phyloP scores from a whole-genome alignment of 2,888 invertebrate genomes.

The Zygothrica quintamaculata region DNA sequence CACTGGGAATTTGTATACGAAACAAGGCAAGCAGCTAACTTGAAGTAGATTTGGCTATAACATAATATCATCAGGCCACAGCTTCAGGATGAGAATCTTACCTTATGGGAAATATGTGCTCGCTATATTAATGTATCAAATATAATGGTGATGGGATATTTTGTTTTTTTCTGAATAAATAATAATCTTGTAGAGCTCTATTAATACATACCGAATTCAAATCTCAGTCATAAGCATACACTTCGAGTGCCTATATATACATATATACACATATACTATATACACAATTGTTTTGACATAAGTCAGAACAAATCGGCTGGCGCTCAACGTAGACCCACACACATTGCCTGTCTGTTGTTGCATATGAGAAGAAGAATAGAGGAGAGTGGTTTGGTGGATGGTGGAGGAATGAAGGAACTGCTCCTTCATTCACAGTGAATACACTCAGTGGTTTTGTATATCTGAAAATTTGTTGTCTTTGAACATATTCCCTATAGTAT shows the following conservation, averaged over 20 bases:
- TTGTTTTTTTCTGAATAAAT: slow-evolving; percentile 6
- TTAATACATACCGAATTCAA: slow-evolving; percentile 7
- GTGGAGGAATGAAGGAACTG: slow-evolving; percentile 1
- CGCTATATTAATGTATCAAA: too few species aligned
- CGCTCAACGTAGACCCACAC: slow-evolving; percentile 71
- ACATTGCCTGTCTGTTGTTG: slow-evolving; percentile 51
- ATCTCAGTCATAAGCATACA: slow-evolving; percentile 13
- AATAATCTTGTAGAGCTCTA: slow-evolving; percentile 1
- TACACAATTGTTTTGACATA: slow-evolving; percentile 72
- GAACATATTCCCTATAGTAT: slow-evolving; percentile 48
- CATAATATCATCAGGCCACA: too few species aligned
- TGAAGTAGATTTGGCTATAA: too few species aligned
- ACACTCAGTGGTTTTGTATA: slow-evolving; percentile 52
- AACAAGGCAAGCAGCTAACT: too few species aligned
- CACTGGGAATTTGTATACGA: too few species aligned
- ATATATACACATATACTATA: slow-evolving; percentile 22
- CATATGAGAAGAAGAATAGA: neutral
- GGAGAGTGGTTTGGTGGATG: too few species aligned
- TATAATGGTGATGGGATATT: neutral
- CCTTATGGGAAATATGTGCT: too few species aligned
- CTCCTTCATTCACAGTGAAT: slow-evolving; percentile 30
- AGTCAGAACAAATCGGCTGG: slow-evolving; percentile 79
- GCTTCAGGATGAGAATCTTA: too few species aligned
- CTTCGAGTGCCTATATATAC: slow-evolving; percentile 13
- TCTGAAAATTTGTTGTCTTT: slow-evolving; percentile 52